Evolutionary conservation across 2,888 invertebrate species (phyloP).

Genomic region (Lysandra bellargus): DNA sequence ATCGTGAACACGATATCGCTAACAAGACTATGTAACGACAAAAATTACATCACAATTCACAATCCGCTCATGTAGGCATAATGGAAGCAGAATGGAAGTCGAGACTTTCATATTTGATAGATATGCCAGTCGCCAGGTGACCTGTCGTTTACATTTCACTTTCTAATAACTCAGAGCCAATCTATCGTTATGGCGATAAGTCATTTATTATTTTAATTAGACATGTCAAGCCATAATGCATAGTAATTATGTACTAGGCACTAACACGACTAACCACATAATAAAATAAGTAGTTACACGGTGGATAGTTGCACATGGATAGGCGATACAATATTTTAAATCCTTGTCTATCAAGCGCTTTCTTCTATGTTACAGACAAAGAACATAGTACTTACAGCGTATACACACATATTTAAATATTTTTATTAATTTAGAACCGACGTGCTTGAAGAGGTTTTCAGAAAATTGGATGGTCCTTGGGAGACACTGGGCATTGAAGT

Average conservation of each 20-base stretch:
- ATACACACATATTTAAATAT: too few relatives aligned
- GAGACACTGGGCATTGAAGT: too few relatives aligned
- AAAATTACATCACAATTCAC: conserved; percentile 27
- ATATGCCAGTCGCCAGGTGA: conserved; percentile 24
- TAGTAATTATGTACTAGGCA: not conserved
- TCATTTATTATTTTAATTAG: conserved; percentile 6
- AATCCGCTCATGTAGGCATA: conserved; percentile 6
- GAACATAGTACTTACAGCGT: too few relatives aligned
- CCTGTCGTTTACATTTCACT: conserved; percentile 24
- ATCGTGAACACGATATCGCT: conserved; percentile 16
- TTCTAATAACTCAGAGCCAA: conserved; percentile 25
- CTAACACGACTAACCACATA: not conserved
- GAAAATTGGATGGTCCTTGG: too few relatives aligned
- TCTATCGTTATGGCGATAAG: not conserved
- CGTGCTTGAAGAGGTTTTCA: too few relatives aligned
- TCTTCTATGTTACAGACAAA: not conserved
- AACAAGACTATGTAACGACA: not conserved
- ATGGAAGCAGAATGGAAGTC: conserved; percentile 21
- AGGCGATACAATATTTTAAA: not conserved
- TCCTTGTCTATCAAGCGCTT: not conserved
- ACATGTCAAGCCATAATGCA: not conserved
- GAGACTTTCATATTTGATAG: conserved; percentile 26
- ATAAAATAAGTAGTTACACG: too few relatives aligned
- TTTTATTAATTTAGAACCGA: too few relatives aligned
- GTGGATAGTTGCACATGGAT: too few relatives aligned